Percentiles rank a stretch among this genome's conserved stretches.
phyloP scores from a whole-genome alignment of 2,797 vertebrate genomes.

The Aeoliscus strigatus region DNA sequence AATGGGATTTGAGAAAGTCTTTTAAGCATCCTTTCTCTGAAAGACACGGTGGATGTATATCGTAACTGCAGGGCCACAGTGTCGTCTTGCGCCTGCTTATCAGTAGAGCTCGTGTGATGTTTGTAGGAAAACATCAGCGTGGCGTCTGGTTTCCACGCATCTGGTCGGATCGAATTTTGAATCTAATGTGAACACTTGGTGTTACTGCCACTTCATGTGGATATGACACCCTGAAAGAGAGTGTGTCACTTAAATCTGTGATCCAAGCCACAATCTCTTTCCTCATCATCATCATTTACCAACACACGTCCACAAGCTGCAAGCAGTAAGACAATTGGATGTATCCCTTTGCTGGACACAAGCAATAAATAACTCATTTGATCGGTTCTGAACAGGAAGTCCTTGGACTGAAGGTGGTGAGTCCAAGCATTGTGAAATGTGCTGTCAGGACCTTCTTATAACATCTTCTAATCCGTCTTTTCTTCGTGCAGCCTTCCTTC shows the following conservation, averaged over 20 bases:
- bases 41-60: conserved; percentile 3
- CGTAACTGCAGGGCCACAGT: too few relatives aligned
- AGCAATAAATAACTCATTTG: conserved; percentile 10
- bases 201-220: too few relatives aligned
- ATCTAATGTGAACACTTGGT: too few relatives aligned
- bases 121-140: too few relatives aligned
- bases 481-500: conserved; percentile 35
- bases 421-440: conserved; percentile 34
- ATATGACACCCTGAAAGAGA: too few relatives aligned
- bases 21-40: conserved; percentile 3
- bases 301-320: not conserved
- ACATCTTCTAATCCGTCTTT: conserved; percentile 57
- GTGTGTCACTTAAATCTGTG: too few relatives aligned
- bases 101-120: too few relatives aligned
- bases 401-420: conserved; percentile 19
- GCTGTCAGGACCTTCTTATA: conserved; percentile 51
- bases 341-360: conserved; percentile 8
- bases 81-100: too few relatives aligned
- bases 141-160: too few relatives aligned
- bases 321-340: not conserved
- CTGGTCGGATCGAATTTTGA: too few relatives aligned
- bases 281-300: too few relatives aligned
- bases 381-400: conserved; percentile 13
- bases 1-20: conserved; percentile 42
- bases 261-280: too few relatives aligned